Base-by-base conservation (phyloP, 2,797 vertebrate genomes). In the Aldrovandia affinis region DNA sequence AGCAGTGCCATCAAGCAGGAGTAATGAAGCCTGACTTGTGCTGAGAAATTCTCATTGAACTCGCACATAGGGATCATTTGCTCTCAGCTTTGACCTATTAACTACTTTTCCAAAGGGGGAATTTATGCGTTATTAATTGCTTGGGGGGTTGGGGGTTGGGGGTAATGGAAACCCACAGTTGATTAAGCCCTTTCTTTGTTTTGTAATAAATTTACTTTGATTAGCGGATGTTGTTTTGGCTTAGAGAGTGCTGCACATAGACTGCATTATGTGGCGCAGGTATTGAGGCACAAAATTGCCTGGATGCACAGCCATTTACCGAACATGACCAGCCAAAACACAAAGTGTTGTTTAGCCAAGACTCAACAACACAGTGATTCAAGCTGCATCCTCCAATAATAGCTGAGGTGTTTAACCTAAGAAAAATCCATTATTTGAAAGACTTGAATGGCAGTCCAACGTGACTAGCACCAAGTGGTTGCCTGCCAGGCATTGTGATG, bases 161-260 rank as follows among this genome's bases (percentile, higher is more conserved):
- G 77, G 89, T 90, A 91, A 93, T 90, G 88, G 86, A 90, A 89
- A 89, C 89, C 87, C 80, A 84, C 80, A 79, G 90, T 89, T 91
- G 88, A 93, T 93, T 90, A 89, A 91, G 91, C 90, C 86, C 80
- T 88, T 86, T 86, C 73, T 88, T 90, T 92, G 89, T 93, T 93
- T 92, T 89, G 88, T 88, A 90, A 91, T 90, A 90, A 92, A 93
- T 94, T 91, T 92, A 92, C 92, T 91, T 89, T 91, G 90, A 93
- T 95, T 93, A 93, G 91, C 86, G 0, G 85, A 84, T 89, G 89
- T 91, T 85, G 89, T 89, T 87, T 83, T 85, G 85, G 81, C 91
- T 88, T 18, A 54, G 55, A 85, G 89, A 84, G 88, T 30, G 68
- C 25, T 52, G 52, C 30, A 61, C 36, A 33, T 54, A 33, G 84